These are phyloP conservation scores for Campaea margaritaria DNA, from an alignment of 2,888 invertebrate species.

Conservation along the genomic window DNA sequence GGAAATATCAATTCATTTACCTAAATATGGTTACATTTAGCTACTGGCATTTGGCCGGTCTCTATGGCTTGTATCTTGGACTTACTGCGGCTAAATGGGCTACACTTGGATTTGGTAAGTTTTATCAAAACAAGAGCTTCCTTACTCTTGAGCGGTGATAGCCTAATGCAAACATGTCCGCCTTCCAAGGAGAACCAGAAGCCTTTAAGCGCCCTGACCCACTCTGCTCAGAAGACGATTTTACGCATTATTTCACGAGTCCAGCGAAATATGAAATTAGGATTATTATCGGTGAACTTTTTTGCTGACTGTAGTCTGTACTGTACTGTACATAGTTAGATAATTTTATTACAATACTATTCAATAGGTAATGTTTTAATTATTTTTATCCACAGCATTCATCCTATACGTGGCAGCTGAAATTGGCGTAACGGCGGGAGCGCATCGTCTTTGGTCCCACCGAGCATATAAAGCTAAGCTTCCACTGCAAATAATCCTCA, in stretches of 20 bases:
- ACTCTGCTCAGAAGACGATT: no score
- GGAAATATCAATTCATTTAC: conserved; percentile 52
- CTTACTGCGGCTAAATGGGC: conserved; percentile 55
- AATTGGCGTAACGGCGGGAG: conserved; percentile 59
- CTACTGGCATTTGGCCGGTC: conserved; percentile 54
- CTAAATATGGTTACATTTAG: conserved; percentile 50
- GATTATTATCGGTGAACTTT: no score
- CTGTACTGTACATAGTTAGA: no score
- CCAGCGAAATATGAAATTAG: no score
- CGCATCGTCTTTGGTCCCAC: conserved; percentile 60
- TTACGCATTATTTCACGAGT: no score
- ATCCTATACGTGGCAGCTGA: conserved; percentile 45
- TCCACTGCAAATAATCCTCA: conserved; percentile 57
- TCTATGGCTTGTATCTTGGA: conserved; percentile 56
- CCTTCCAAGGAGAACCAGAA: no score
- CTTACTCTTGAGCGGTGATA: no score
- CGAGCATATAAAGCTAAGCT: conserved; percentile 58
- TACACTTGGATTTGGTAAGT: conserved; percentile 55
- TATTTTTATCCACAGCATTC: conserved; percentile 43
- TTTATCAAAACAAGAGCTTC: neutral
- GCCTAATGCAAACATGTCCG: no score
- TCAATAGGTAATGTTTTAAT: no score
- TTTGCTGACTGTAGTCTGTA: no score
- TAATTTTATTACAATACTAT: no score
- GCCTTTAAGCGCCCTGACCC: no score